Evolutionary conservation across 2,888 invertebrate species (phyloP).

Genomic region (Petrophora chlorosata): DNA sequence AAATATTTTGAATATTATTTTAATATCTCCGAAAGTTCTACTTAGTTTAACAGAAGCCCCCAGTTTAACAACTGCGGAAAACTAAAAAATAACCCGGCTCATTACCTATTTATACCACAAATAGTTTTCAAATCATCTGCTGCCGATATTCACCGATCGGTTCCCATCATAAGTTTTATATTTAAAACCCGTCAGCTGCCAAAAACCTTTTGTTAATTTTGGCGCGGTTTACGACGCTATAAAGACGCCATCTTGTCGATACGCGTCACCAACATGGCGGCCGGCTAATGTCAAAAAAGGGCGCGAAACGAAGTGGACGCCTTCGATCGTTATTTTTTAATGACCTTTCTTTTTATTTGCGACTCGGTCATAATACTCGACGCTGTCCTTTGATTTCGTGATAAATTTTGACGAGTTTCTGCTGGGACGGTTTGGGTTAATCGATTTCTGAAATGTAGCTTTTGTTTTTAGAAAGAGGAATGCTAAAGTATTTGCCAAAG

Average conservation of each 20-base stretch:
- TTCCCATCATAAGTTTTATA: slow-evolving; percentile 39
- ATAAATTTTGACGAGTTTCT: slow-evolving; percentile 23
- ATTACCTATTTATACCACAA: slow-evolving; percentile 36
- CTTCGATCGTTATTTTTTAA: slow-evolving; percentile 55
- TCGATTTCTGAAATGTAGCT: slow-evolving; percentile 12
- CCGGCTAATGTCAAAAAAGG: slow-evolving; percentile 55
- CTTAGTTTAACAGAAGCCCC: neutral
- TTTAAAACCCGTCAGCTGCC: slow-evolving; percentile 74
- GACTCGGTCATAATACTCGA: slow-evolving; percentile 18
- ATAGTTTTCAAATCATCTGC: slow-evolving; percentile 36
- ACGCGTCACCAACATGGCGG: slow-evolving; percentile 61
- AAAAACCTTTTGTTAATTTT: slow-evolving; percentile 76
- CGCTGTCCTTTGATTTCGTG: slow-evolving; percentile 22
- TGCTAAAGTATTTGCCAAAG: too few relatives aligned
- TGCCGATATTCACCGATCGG: slow-evolving; percentile 21
- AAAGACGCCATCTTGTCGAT: slow-evolving; percentile 68
- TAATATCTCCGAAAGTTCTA: neutral
- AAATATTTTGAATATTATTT: too few relatives aligned
- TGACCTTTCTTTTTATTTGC: slow-evolving; percentile 44
- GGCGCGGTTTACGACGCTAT: slow-evolving; percentile 70
- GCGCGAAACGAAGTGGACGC: slow-evolving; percentile 56
- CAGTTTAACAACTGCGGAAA: slow-evolving; percentile 24
- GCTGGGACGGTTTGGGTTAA: slow-evolving; percentile 13
- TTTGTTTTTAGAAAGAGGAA: too few relatives aligned
- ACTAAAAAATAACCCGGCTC: slow-evolving; percentile 26